Evolutionary conservation across 1,140 invertebrate genomes (phyloP), one percentile per base, ranked within the genome.

Genomic region (Drosophila lowei): DNA sequence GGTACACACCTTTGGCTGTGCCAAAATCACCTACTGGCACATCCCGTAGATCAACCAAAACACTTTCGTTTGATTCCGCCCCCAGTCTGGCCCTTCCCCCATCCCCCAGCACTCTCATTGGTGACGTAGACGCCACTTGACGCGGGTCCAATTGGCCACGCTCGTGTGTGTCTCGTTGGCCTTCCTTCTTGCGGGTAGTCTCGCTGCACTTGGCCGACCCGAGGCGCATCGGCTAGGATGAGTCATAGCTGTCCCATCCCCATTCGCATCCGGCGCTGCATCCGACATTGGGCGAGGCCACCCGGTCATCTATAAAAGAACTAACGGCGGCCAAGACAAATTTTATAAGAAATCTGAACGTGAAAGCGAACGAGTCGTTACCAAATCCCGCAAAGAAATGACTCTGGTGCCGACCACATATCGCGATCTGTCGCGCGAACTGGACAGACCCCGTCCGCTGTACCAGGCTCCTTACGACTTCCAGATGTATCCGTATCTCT

Each of bases 391-490:
- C 11, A 64, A 18, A 70, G 77, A 56, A 52, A 90, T 90, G 89
- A 53, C 89, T 52, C 63, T 90, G 52, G 74, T 89, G 67, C 89
- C 81, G 8, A 90, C 73, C 7, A 81, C 85, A 55, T 90, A 89
- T 72, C 85, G 77, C 42, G 89, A 86, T 75, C 42, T 89, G 23
- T 67, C 81, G 58, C 84, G 89, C 18, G 89, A 90, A 72, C 67
- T 90, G 13, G 89, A 88, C 43, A 76, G 79, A 13, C 76, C 72
- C 6, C 79, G 72, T 46, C 79, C 75, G 18, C 65, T 72, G 13
- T 84, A 86, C 41, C 90, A 77, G 30, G 74, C 79, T 13, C 74
- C 89, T 3, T 89, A 89, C 44, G 89, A 90, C 56, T 90, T 76
- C 46, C 72, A 84, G 50, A 50, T 90, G 3, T 89, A 90, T 67